Conservation (phyloP, 2,888 invertebrate species). For the Nymphalis polychloros region DNA sequence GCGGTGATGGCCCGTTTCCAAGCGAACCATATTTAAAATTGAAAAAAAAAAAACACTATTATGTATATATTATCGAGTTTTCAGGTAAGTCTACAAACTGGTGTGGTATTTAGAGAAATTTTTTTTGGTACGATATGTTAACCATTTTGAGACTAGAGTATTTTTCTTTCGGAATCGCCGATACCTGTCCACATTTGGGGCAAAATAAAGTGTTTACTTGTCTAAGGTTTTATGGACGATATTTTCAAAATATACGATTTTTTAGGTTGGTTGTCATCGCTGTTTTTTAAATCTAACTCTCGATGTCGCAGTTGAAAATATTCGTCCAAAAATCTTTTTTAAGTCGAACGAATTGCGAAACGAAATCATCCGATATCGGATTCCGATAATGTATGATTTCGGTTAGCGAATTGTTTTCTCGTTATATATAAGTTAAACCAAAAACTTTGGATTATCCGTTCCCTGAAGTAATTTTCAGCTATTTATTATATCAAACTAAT, state of each 20-base stretch:
- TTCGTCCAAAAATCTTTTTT: conserved; percentile 17
- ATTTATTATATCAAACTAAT: not conserved
- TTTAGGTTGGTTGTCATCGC: not conserved
- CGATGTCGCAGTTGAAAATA: not conserved
- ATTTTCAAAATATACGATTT: not conserved
- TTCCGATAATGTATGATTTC: not conserved
- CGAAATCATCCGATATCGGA: conserved; percentile 4
- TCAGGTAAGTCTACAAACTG: conserved; percentile 19
- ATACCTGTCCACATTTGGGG: conserved; percentile 23
- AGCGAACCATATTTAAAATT: no score
- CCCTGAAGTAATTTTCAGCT: conserved; percentile 9
- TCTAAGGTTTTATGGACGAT: conserved; percentile 23
- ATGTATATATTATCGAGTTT: not conserved
- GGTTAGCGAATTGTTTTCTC: conserved; percentile 13
- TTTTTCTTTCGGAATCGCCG: not conserved
- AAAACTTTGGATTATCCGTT: not conserved
- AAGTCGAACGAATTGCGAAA: conserved; percentile 8
- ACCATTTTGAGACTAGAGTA: no score
- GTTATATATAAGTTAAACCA: not conserved
- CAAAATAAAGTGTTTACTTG: not conserved
- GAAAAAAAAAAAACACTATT: not conserved
- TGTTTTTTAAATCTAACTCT: conserved; percentile 11
- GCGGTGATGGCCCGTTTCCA: no score
- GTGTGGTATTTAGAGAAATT: conserved; percentile 13
- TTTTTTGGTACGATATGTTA: no score